phyloP scores from a whole-genome alignment of 2,113 vertebrate species.

The Anoplopoma fimbria region DNA sequence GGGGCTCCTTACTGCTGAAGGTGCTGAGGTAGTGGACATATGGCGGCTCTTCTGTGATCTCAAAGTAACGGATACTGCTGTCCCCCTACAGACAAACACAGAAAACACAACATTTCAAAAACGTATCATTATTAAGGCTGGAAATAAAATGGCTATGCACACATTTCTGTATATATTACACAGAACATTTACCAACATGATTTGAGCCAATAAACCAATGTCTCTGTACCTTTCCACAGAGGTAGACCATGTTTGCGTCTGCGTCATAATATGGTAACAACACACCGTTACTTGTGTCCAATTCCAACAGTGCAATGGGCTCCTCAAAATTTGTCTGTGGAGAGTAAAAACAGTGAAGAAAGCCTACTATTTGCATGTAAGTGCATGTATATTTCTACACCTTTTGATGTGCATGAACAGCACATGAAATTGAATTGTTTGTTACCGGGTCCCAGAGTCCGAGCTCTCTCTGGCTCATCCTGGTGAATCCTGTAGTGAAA shows the following conservation, averaged over 20 bases:
- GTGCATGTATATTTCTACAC: neutral
- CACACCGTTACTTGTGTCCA: constrained; percentile 98
- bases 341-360: neutral
- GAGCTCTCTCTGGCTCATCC: constrained; percentile 99
- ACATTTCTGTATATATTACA: neutral
- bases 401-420: constrained; percentile 3
- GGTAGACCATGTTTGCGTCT: constrained; percentile 94
- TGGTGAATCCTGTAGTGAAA: constrained; percentile 98
- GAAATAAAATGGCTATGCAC: neutral
- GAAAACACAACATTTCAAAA: neutral
- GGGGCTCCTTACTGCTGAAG: constrained; percentile 96
- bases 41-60: constrained; percentile 93
- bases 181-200: neutral
- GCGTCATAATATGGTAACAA: constrained; percentile 95
- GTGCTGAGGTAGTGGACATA: constrained; percentile 98
- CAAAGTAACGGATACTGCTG: constrained; percentile 98
- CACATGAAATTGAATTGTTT: neutral
- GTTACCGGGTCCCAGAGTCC: constrained; percentile 99
- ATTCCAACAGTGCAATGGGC: constrained; percentile 94
- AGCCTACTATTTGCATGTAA: neutral
- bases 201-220: neutral
- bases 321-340: constrained; percentile 95
- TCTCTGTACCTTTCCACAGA: constrained; percentile 93
- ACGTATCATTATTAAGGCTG: neutral
- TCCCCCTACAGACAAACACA: constrained; percentile 86